A percentile compares a stretch with the other conserved stretches of the same genome.
Conservation (phyloP, 1,140 invertebrate species). For the Drosophila tani region DNA sequence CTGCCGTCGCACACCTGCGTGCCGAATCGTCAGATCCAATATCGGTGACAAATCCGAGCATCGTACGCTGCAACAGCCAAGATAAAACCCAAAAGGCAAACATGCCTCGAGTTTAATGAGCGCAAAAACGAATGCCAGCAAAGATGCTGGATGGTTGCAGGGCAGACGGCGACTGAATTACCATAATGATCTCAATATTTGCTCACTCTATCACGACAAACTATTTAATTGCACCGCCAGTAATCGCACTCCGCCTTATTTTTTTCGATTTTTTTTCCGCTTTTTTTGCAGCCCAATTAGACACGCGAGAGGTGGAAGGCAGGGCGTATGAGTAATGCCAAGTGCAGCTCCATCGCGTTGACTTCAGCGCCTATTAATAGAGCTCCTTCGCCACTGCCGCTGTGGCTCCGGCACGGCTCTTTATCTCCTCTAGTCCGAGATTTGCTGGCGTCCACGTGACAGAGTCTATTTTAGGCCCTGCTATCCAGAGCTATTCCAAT, state of each 20-base stretch:
- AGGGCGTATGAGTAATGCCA: conserved; percentile 79
- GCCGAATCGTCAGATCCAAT: conserved; percentile 57
- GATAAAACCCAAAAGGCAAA: conserved; percentile 16
- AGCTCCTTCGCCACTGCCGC: conserved; percentile 33
- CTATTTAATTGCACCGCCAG: conserved; percentile 65
- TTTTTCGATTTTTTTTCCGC: conserved; percentile 2
- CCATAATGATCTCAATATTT: conserved; percentile 84
- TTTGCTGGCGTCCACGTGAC: conserved; percentile 21
- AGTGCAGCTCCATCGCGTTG: conserved; percentile 59
- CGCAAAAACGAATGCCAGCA: conserved; percentile 58
- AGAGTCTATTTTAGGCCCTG: conserved; percentile 57
- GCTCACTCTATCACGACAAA: conserved; percentile 78
- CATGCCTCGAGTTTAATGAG: conserved; percentile 72
- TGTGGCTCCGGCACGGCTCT: conserved; percentile 24
- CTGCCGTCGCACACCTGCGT: conserved; percentile 72
- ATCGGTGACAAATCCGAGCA: conserved; percentile 65
- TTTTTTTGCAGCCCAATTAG: conserved; percentile 65
- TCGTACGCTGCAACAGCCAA: conserved; percentile 5
- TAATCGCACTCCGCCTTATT: conserved; percentile 23
- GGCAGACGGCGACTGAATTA: conserved; percentile 59
- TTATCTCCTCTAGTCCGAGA: background rate
- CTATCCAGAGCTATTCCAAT: conserved; percentile 16
- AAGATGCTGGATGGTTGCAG: conserved; percentile 58
- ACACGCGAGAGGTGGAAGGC: conserved; percentile 71
- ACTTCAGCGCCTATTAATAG: conserved; percentile 77